Conservation (phyloP, 2,888 invertebrate genomes). For the Macropis europaea region DNA sequence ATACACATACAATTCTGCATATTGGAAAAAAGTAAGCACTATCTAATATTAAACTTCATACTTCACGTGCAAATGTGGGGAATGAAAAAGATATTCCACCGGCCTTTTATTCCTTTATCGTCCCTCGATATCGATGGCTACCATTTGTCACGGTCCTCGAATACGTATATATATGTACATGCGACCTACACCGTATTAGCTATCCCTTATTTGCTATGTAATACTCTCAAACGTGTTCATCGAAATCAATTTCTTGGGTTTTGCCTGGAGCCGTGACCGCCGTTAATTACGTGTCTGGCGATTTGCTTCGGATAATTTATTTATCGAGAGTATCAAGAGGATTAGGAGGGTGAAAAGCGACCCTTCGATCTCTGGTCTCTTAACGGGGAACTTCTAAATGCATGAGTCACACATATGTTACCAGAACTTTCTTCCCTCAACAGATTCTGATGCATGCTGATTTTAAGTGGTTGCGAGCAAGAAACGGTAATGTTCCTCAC, state of each 20-base stretch:
- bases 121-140: conserved; percentile 22
- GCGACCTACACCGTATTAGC: background rate
- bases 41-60: background rate
- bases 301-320: conserved; percentile 34
- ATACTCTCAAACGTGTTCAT: conserved; percentile 21
- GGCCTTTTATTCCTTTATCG: background rate
- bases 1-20: too few species aligned
- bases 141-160: conserved; percentile 8
- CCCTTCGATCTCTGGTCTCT: background rate
- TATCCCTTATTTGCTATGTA: conserved; percentile 39
- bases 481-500: conserved; percentile 72
- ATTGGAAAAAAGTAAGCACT: background rate
- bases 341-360: conserved; percentile 7
- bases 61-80: background rate
- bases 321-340: conserved; percentile 10
- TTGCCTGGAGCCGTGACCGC: conserved; percentile 7
- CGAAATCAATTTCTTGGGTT: conserved; percentile 45
- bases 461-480: conserved; percentile 66
- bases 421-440: background rate
- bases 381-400: background rate
- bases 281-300: conserved; percentile 25
- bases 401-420: background rate
- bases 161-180: background rate
- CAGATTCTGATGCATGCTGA: conserved; percentile 69
- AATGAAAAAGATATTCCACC: background rate